These are phyloP conservation scores for Paedocypris micromegethes DNA, from an alignment of 2,797 vertebrate species.

Conservation along the genomic window DNA sequence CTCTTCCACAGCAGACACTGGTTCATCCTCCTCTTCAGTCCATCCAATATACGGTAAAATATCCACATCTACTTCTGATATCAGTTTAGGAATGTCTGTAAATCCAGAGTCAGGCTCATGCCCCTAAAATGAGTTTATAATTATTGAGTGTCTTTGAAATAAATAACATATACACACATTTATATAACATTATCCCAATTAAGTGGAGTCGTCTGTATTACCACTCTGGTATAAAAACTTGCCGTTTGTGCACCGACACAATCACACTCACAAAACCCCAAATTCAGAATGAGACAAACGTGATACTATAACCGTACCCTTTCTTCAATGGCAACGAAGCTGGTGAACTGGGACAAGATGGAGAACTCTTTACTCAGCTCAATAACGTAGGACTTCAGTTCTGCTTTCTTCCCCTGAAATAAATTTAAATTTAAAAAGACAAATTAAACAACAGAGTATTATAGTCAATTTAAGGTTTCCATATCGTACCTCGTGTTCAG, in stretches of 20 bases:
- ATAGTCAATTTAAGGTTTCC: background rate
- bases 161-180: background rate
- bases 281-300: background rate
- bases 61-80: constrained; percentile 76
- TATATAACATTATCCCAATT: no score
- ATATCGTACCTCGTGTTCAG: constrained; percentile 75
- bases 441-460: constrained; percentile 1
- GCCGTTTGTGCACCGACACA: background rate
- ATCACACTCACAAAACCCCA: background rate
- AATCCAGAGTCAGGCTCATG: constrained; percentile 49
- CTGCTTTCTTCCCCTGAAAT: constrained; percentile 78
- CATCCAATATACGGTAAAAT: constrained; percentile 76
- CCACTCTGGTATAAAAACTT: no score
- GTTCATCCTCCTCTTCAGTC: constrained; percentile 30
- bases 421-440: background rate
- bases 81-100: constrained; percentile 69
- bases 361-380: constrained; percentile 80
- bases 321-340: constrained; percentile 84
- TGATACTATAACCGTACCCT: constrained; percentile 66
- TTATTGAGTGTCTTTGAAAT: no score
- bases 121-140: constrained; percentile 57
- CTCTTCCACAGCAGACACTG: background rate
- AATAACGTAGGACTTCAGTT: constrained; percentile 74
- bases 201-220: no score
- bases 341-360: constrained; percentile 84